A percentile compares a stretch with the other conserved stretches of the same genome.
phyloP scores from a whole-genome alignment of 2,797 vertebrate genomes.

The Spinus pinus region DNA sequence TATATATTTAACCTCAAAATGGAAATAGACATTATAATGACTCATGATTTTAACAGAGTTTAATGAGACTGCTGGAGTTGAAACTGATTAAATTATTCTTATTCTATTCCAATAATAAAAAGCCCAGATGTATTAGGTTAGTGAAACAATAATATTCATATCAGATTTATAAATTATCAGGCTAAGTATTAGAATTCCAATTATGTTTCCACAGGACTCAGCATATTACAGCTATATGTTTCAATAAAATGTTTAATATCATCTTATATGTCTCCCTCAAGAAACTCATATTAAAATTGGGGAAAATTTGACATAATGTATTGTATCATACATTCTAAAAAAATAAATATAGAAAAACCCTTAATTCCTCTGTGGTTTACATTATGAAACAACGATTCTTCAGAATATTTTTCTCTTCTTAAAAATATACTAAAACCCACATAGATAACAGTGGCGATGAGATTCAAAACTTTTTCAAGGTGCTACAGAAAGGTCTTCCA shows the following conservation, averaged over 20 bases:
- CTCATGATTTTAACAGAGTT: background rate
- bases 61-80: background rate
- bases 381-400: background rate
- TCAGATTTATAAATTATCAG: background rate
- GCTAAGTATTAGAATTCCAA: background rate
- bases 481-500: background rate
- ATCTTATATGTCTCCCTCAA: background rate
- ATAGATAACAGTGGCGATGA: background rate
- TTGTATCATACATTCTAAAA: background rate
- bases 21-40: background rate
- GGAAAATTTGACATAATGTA: background rate
- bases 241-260: background rate
- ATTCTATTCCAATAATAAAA: background rate
- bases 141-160: background rate
- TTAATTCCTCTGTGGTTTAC: background rate
- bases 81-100: background rate
- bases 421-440: background rate
- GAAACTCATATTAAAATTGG: background rate
- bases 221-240: background rate
- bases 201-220: background rate
- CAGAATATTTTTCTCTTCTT: background rate
- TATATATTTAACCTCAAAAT: constrained; percentile 3
- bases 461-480: background rate
- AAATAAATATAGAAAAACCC: fast-evolving
- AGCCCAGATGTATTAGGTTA: background rate